Base-by-base conservation (phyloP, 1,140 invertebrate species). In the Babylonia areolata region DNA sequence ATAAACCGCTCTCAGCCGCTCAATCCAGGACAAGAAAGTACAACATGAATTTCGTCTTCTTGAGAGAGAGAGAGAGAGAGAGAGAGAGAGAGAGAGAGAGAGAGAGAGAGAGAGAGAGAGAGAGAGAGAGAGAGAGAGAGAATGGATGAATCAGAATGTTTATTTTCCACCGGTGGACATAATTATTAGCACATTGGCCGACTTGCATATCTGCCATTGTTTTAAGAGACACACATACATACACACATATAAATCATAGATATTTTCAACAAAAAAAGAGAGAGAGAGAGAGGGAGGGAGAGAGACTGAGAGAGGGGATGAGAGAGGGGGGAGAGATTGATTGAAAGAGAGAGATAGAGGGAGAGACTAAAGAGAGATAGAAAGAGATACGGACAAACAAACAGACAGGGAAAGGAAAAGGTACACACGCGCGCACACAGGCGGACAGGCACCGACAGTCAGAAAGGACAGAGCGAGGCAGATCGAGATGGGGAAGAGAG, bases 121-220 rank as follows among this genome's bases (percentile, higher is more conserved):
- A 69, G 58, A 69, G 58, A 69, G 58, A 69, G 58, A 69, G 20
- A 69, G 58, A 69, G 58, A 69, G 20, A 69, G 58, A 69, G 20
- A 69, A n/a, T n/a, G n/a, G n/a, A n/a, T n/a, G n/a, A n/a, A n/a
- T n/a, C n/a, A n/a, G n/a, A n/a, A n/a, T n/a, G n/a, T n/a, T n/a
- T n/a, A n/a, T n/a, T n/a, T n/a, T n/a, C n/a, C n/a, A n/a, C n/a
- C n/a, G n/a, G n/a, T n/a, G n/a, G n/a, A n/a, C n/a, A n/a, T n/a
- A n/a, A n/a, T n/a, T n/a, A n/a, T n/a, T n/a, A n/a, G n/a, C n/a
- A n/a, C n/a, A n/a, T n/a, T n/a, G n/a, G n/a, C n/a, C n/a, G n/a
- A n/a, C n/a, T n/a, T n/a, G n/a, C n/a, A n/a, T n/a, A n/a, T n/a
- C n/a, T n/a, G n/a, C n/a, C n/a, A n/a, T n/a, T n/a, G n/a, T n/a